These are phyloP conservation scores for Drosophila villosipedis DNA, from an alignment of 2,888 invertebrate genomes.

Conservation along the genomic window DNA sequence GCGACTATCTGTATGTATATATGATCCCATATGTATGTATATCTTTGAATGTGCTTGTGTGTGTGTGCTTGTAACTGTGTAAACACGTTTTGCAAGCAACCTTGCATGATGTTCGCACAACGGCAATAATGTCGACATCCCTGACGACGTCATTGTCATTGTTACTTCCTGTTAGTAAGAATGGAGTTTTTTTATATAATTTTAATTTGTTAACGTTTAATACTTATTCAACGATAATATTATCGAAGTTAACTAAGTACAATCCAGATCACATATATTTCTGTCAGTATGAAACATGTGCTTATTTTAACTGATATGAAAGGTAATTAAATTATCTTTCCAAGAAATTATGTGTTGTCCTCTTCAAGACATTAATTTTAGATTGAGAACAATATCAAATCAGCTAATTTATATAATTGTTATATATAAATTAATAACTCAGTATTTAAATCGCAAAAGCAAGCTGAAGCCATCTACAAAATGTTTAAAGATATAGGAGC, in stretches of 20 bases:
- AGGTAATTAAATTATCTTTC: background rate
- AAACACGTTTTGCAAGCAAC: conserved; percentile 18
- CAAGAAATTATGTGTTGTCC: background rate
- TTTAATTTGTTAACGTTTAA: conserved; percentile 3
- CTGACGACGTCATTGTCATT: conserved; percentile 41
- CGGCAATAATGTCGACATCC: conserved; percentile 35
- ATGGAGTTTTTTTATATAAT: conserved; percentile 4
- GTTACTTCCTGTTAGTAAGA: conserved; percentile 4
- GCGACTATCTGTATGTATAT: conserved; percentile 9
- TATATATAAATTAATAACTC: background rate
- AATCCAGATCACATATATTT: background rate
- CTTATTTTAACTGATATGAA: too few relatives aligned
- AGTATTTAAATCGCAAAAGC: background rate
- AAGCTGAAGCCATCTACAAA: background rate
- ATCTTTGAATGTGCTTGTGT: background rate
- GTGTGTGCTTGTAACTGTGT: conserved; percentile 18
- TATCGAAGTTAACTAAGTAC: background rate
- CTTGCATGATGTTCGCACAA: conserved; percentile 27
- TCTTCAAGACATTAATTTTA: background rate
- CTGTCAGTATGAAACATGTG: background rate
- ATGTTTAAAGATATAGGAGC: background rate
- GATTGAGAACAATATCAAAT: too few relatives aligned
- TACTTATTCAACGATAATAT: background rate
- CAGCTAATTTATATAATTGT: too few relatives aligned
- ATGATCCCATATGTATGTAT: background rate